phyloP scores from a whole-genome alignment of 2,888 invertebrate genomes.

The Caenorhabditis plicata region DNA sequence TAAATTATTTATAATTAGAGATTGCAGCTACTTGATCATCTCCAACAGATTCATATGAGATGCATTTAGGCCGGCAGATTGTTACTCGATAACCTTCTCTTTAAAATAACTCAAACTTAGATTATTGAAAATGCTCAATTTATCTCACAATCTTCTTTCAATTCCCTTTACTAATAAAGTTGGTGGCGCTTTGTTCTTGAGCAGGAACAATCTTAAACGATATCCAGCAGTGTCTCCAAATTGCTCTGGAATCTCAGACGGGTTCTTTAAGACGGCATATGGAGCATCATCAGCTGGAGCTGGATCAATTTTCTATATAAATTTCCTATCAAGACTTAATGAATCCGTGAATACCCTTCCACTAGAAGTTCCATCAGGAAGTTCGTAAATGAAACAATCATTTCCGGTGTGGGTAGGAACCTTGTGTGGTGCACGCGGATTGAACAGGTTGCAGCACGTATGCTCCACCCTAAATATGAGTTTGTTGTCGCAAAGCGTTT shows the following conservation, averaged over 20 bases:
- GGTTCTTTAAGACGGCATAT: slow-evolving; percentile 36
- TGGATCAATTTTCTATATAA: slow-evolving; percentile 19
- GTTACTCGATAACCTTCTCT: slow-evolving; percentile 64
- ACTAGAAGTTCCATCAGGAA: slow-evolving; percentile 55
- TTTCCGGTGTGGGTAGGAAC: slow-evolving; percentile 60
- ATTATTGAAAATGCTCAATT: neutral
- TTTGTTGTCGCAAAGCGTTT: neutral
- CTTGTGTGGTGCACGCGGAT: slow-evolving; percentile 39
- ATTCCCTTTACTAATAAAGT: slow-evolving; percentile 64
- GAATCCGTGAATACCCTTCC: slow-evolving; percentile 18
- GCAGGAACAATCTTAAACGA: slow-evolving; percentile 59
- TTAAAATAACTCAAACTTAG: slow-evolving; percentile 18
- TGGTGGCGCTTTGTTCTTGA: slow-evolving; percentile 64
- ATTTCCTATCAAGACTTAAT: neutral
- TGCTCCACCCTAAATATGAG: slow-evolving; percentile 55
- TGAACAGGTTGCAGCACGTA: slow-evolving; percentile 60
- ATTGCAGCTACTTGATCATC: slow-evolving; percentile 8
- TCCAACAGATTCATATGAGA: slow-evolving; percentile 25
- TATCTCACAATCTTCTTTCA: slow-evolving; percentile 57
- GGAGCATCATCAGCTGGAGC: slow-evolving; percentile 28
- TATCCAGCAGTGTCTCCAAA: slow-evolving; percentile 61
- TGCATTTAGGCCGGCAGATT: slow-evolving; percentile 63
- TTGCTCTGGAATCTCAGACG: slow-evolving; percentile 62
- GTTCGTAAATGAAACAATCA: slow-evolving; percentile 64
- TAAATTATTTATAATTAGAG: neutral